Conservation (phyloP, 2,888 invertebrate species). For the Perizoma affinitatum region DNA sequence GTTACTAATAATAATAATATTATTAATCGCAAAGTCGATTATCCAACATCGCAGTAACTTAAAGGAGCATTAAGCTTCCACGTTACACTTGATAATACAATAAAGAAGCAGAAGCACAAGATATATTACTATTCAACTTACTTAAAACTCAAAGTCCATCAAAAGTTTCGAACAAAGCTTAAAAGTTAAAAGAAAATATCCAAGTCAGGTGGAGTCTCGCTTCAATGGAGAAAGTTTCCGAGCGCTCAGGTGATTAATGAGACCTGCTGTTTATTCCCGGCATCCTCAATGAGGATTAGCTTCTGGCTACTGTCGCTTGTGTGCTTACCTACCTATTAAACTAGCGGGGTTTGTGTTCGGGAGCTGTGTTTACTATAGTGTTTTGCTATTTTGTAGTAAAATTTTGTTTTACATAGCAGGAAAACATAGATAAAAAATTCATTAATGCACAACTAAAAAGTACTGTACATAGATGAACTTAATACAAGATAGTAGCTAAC, state of each 20-base stretch:
- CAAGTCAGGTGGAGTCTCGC: conserved; percentile 77
- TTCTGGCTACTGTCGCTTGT: conserved; percentile 45
- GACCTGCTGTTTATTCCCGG: conserved; percentile 69
- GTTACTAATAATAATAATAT: no score
- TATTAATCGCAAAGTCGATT: conserved; percentile 23
- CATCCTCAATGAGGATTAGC: conserved; percentile 73
- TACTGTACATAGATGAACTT: no score
- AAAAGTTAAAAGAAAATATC: conserved; percentile 83
- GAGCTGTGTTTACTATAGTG: conserved; percentile 4
- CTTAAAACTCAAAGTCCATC: conserved; percentile 82
- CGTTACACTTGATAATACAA: conserved; percentile 61
- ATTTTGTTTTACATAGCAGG: no score
- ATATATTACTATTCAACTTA: conserved; percentile 82
- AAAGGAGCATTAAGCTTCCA: conserved; percentile 45
- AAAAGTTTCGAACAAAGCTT: conserved; percentile 81
- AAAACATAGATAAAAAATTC: no score
- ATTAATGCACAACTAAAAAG: no score
- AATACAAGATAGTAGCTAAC: no score
- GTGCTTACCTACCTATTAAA: conserved; percentile 8
- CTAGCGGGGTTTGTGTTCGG: conserved; percentile 1
- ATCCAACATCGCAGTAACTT: conserved; percentile 33
- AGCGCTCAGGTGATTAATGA: conserved; percentile 73
- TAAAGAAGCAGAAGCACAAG: conserved; percentile 65
- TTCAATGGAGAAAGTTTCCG: conserved; percentile 77
- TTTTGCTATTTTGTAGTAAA: neutral